Base-by-base conservation (phyloP, 2,888 invertebrate genomes). In the Terebella lapidaria region DNA sequence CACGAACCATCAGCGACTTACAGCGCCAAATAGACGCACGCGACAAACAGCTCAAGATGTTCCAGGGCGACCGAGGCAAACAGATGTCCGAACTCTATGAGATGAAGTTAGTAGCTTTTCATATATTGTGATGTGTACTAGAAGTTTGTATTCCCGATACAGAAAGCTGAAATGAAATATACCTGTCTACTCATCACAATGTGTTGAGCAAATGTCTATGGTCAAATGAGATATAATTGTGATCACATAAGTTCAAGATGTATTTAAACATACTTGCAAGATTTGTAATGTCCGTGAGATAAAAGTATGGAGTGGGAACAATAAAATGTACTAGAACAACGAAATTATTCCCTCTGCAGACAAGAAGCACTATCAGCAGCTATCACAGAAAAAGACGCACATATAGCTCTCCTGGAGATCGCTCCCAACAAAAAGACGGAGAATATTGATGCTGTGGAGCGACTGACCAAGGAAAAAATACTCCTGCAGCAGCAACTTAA, bases 321-420 rank as follows among this genome's bases (percentile, higher is more conserved):
- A n/a, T n/a, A n/a, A n/a, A n/a, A n/a, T n/a, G n/a, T n/a, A n/a
- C n/a, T n/a, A n/a, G n/a, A n/a, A n/a, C n/a, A n/a, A n/a, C n/a
- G n/a, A n/a, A n/a, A n/a, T n/a, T n/a, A n/a, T n/a, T n/a, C n/a
- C n/a, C n/a, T n/a, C n/a, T n/a, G n/a, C 78, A 92, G 92, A 77
- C 88, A 90, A 81, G 91, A 93, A 81, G 88, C 91, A 56, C 81
- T 93, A 64, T 88, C 91, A 81, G 87, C 88, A 61, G 88, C 89
- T 2, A 88, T 93, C 63, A 90, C 89, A 72, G 92, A 92, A 74
- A 92, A 92, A 77, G 93, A 94, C 79, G 88, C 91, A 15, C 89
- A 90, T 79, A 86, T 94, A 71, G 92, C 91, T 0, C 84, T 91
- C 64, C 79, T 92, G 60, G 92, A 93, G 67, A 76, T 79, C 74